These are phyloP conservation scores for Zophobas atratus DNA, from an alignment of 1,140 invertebrate genomes.

Conservation along the genomic window DNA sequence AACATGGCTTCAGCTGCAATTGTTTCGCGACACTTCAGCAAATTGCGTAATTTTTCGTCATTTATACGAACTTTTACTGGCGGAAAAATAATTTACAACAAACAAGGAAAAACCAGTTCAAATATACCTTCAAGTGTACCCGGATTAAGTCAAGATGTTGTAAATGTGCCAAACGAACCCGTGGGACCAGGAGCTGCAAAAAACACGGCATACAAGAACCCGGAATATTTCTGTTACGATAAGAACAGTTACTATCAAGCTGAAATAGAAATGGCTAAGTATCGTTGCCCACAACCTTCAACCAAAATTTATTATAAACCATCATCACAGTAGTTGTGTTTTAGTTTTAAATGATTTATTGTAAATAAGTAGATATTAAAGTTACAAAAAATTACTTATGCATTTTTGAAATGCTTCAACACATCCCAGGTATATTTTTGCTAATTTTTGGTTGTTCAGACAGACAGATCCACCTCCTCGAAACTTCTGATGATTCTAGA, in stretches of 20 bases:
- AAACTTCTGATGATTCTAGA: constrained; percentile 79
- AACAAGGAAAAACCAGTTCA: constrained; percentile 29
- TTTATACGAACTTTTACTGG: constrained; percentile 58
- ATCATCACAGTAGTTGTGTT: constrained; percentile 26
- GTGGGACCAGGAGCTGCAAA: constrained; percentile 84
- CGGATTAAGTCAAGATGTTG: constrained; percentile 76
- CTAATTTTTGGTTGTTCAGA: constrained; percentile 59
- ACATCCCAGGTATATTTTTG: constrained; percentile 51
- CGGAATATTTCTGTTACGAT: constrained; percentile 90
- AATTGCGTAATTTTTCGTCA: constrained; percentile 56
- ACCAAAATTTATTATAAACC: constrained; percentile 53
- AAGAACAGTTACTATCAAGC: constrained; percentile 85
- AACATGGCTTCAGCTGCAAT: constrained; percentile 15
- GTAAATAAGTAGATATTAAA: constrained; percentile 40
- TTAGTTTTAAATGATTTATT: constrained; percentile 47
- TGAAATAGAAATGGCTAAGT: constrained; percentile 87
- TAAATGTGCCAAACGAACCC: constrained; percentile 72
- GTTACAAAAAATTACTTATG: constrained; percentile 18
- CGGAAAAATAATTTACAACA: constrained; percentile 62
- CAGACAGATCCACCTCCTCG: constrained; percentile 90
- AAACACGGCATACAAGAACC: constrained; percentile 83
- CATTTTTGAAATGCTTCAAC: constrained; percentile 50
- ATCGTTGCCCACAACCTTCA: constrained; percentile 81
- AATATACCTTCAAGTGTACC: constrained; percentile 69
- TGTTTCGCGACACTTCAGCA: constrained; percentile 6